Evolutionary conservation across 2,797 vertebrate genomes (phyloP).

Genomic region (Lepus townsendii): DNA sequence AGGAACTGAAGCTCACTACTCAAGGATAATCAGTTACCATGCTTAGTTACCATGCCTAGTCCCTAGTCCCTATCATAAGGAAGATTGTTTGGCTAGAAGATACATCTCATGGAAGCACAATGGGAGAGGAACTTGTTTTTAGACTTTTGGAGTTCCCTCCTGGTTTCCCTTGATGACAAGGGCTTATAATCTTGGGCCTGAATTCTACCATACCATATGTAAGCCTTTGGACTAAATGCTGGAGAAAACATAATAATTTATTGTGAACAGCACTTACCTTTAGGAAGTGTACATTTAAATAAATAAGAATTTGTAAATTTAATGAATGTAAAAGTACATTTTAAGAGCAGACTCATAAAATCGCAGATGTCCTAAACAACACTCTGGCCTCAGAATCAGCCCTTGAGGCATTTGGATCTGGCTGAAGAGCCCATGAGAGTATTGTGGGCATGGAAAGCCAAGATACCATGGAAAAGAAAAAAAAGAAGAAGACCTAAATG

Average conservation of each 20-base stretch:
- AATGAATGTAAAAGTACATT: slow-evolving; percentile 54
- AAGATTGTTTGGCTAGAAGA: not conserved
- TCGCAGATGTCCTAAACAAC: no score
- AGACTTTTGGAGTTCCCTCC: not conserved
- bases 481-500: no score
- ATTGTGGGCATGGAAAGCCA: no score
- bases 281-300: slow-evolving; percentile 50
- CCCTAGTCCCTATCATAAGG: not conserved
- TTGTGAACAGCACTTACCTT: slow-evolving; percentile 63
- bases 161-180: not conserved
- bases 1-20: not conserved
- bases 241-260: slow-evolving; percentile 40
- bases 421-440: no score
- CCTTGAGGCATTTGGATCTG: no score
- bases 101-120: not conserved
- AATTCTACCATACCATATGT: not conserved
- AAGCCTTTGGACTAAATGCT: slow-evolving; percentile 43
- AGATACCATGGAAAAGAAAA: no score
- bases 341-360: not conserved
- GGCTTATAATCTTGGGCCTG: not conserved
- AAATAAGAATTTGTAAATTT: slow-evolving; percentile 50
- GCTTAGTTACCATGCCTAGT: not conserved
- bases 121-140: not conserved
- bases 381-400: no score
- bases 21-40: not conserved